Evolutionary conservation across 2,113 vertebrate genomes (phyloP), one percentile per base, ranked within the genome.

Genomic region (Lagopus leucura): DNA sequence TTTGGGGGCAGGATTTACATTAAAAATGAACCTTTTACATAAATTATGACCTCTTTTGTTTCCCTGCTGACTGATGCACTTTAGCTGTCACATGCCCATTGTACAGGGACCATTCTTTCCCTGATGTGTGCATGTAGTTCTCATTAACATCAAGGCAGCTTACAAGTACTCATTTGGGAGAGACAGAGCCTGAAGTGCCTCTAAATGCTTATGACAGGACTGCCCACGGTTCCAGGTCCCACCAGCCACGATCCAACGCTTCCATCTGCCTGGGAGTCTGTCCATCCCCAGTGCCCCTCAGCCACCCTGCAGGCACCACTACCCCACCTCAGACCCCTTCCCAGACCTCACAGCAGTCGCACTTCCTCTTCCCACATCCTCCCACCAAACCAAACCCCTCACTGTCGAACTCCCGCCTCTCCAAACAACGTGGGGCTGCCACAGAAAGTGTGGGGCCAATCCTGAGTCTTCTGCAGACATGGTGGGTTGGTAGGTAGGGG

Each of bases 41-140:
- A 97, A 97, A 97, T 97, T 97, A 97, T 96, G 96, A 97, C 96
- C 96, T 97, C 94, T 97, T 97, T 97, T 97, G 97, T 97, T 96
- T 97, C 96, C 95, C 91, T 92, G 91, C 90, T 95, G 96, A 97
- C 92, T 94, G 97, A 96, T 94, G 94, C 97, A 97, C 95, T 97
- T 97, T 97, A 97, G 96, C 95, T 97, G 97, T 97, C 97, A 97
- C 93, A 94, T 93, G 93, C 95, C 93, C 94, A 94, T 96, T 96
- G 96, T 94, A 91, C 88, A 86, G 94, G 91, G 86, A 89, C 93
- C 96, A 82, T 96, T 96, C 95, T 97, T 89, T 90, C 93, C 86
- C 86, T 94, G 95, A 96, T 93, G 70, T 57, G 79, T 89, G 64
- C 86, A 8, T 92, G 91, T 90, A 96, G 88, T 90, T 92, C 91